Evolutionary conservation across 1,140 invertebrate species (phyloP).

Genomic region (Epicauta chinensis): DNA sequence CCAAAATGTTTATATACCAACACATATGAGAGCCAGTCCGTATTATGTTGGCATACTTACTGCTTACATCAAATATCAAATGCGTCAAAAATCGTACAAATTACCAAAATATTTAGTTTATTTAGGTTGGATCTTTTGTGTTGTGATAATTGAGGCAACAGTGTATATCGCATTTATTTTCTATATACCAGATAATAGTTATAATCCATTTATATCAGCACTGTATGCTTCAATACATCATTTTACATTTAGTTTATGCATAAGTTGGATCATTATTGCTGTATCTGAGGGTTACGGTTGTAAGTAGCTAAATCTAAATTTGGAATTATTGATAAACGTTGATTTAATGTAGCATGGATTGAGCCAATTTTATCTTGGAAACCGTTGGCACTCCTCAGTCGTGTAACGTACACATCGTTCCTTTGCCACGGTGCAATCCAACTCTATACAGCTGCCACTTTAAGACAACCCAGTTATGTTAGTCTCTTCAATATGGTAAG

Average conservation of each 20-base stretch:
- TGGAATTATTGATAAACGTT: neutral
- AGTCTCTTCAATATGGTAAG: conserved; percentile 47
- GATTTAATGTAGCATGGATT: conserved; percentile 46
- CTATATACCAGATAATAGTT: conserved; percentile 53
- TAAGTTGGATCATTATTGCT: conserved; percentile 62
- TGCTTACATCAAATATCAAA: conserved; percentile 53
- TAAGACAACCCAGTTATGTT: conserved; percentile 49
- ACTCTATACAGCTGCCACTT: conserved; percentile 52
- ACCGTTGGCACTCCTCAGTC: conserved; percentile 56
- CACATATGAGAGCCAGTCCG: conserved; percentile 59
- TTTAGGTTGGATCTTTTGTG: conserved; percentile 36
- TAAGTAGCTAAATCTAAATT: conserved; percentile 11
- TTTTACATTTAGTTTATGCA: conserved; percentile 59
- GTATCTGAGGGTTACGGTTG: conserved; percentile 30
- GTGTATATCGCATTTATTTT: conserved; percentile 55
- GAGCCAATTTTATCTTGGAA: conserved; percentile 58
- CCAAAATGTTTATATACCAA: conserved; percentile 58
- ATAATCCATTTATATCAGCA: conserved; percentile 53
- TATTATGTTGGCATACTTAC: conserved; percentile 59
- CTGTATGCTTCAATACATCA: conserved; percentile 60
- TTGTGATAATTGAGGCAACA: conserved; percentile 37
- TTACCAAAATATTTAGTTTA: conserved; percentile 17
- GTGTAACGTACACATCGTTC: conserved; percentile 66
- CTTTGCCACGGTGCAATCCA: conserved; percentile 63
- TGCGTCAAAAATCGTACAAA: conserved; percentile 49